Base-by-base conservation (phyloP, 2,113 vertebrate species). In the Hypanus sabinus region DNA sequence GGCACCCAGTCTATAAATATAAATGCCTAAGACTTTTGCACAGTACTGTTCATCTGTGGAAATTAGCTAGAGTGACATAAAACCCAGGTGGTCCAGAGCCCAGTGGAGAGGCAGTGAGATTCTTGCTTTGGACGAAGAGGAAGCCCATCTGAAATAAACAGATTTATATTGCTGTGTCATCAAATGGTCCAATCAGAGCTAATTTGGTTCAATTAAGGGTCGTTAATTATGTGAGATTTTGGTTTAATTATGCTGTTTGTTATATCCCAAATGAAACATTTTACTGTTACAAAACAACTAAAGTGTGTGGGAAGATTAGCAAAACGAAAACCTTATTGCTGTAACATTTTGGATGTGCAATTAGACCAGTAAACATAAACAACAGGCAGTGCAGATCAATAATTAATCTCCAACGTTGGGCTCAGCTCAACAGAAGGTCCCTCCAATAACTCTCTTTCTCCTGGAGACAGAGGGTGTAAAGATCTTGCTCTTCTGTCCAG, bases 191-290 rank as follows among this genome's bases (percentile, higher is more conserved):
- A 90, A 90, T 68, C 60, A 90, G 60, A 33, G 65, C 62, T 90
- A 68, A 90, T 90, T 90, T 90, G n/a, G 6, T 33, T 90, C 87
- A 90, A 90, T 90, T 90, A 65, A 68, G 16, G 87, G 30, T 18
- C 14, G 27, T 90, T 90, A 90, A 90, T 90, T 68, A 90, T 68
- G 62, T 90, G 57, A 65, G n/a, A 90, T 68, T 65, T 90, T 65
- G n/a, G 27, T 90, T 90, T 90, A 90, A 90, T 90, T 90, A 90
- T 68, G 46, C 80, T 83, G 46, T 55, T 83, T 83, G 87, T 90
- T 90, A 33, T 65, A 16, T n/a, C 68, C 16, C 60, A 90, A 68
- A 33, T 90, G 60, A 68, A n/a, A 90, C 8, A 18, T 65, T 36
- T 33, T 90, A 90, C 46, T 90, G 60, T 90, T 90, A 65, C 87